Percentiles rank a stretch among this genome's conserved stretches.
phyloP scores from a whole-genome alignment of 1,140 invertebrate species.

The Capitella teleta region DNA sequence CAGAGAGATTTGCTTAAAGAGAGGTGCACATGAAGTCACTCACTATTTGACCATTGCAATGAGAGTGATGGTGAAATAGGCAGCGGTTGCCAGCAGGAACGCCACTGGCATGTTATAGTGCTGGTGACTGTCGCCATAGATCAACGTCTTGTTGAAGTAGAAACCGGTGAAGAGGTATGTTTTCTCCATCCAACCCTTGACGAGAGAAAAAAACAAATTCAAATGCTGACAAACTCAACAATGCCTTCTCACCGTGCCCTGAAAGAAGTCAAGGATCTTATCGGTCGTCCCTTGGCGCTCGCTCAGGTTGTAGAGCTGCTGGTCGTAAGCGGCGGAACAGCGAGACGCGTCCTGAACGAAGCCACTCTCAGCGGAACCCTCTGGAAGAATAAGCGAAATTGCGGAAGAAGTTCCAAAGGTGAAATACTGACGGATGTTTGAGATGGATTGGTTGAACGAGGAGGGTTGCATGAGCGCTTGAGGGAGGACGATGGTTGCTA shows the following conservation, averaged over 20 bases:
- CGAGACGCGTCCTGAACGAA: too few relatives aligned
- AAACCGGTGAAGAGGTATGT: constrained; percentile 26
- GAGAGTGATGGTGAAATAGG: constrained; percentile 48
- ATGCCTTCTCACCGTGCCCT: constrained; percentile 10
- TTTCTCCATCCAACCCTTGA: neutral
- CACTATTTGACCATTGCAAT: constrained; percentile 59
- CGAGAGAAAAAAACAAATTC: constrained; percentile 2
- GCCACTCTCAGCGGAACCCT: too few relatives aligned
- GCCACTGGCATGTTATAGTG: constrained; percentile 40
- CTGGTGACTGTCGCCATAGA: neutral
- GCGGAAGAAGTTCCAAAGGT: too few relatives aligned
- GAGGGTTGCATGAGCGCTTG: neutral
- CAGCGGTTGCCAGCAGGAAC: constrained; percentile 61
- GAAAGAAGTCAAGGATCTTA: constrained; percentile 5
- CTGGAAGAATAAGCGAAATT: too few relatives aligned
- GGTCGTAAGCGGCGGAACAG: too few relatives aligned
- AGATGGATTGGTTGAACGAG: neutral
- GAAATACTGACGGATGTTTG: too few relatives aligned
- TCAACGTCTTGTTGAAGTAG: neutral
- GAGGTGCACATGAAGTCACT: constrained; percentile 36
- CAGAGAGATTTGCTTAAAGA: too few relatives aligned
- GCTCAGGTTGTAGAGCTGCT: too few relatives aligned
- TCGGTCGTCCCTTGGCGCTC: neutral
- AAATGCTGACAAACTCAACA: neutral
- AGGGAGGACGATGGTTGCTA: neutral